Percentiles rank a stretch among this genome's conserved stretches.
phyloP scores from a whole-genome alignment of 2,113 vertebrate genomes.

The Psilopogon haemacephalus region DNA sequence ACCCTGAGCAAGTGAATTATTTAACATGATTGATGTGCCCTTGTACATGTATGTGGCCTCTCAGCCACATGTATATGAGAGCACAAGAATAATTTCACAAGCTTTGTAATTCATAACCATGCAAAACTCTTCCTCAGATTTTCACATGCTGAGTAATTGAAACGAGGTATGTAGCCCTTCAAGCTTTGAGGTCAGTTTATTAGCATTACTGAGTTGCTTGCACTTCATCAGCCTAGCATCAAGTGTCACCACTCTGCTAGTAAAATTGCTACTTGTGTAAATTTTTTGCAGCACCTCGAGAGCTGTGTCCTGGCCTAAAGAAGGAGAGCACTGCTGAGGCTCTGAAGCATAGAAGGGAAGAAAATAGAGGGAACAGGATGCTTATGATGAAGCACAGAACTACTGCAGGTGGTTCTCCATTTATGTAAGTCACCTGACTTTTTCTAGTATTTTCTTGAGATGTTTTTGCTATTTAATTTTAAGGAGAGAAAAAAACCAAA shows the following conservation, averaged over 20 bases:
- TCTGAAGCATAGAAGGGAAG: not conserved
- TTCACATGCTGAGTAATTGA: not conserved
- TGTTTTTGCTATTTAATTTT: not conserved
- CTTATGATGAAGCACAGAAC: not conserved
- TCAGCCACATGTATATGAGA: not conserved
- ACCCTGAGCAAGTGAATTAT: not conserved
- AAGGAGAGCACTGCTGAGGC: fast-evolving
- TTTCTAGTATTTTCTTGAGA: not conserved
- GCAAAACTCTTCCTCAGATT: not conserved
- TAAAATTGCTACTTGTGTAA: fast-evolving
- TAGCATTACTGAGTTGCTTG: not conserved
- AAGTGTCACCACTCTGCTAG: not conserved
- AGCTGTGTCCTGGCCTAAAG: not conserved
- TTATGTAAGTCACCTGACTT: not conserved
- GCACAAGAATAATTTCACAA: not conserved
- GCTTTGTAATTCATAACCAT: not conserved
- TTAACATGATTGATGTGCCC: not conserved
- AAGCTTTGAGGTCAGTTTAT: not conserved
- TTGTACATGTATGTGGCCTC: not conserved
- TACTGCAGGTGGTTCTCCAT: not conserved
- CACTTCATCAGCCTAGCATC: not conserved
- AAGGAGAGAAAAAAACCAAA: not conserved
- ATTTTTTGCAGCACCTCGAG: not conserved
- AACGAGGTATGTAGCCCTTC: not conserved
- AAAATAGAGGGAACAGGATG: not conserved